Evolutionary conservation across 2,888 invertebrate genomes (phyloP).

Genomic region (Apodemia duryi): DNA sequence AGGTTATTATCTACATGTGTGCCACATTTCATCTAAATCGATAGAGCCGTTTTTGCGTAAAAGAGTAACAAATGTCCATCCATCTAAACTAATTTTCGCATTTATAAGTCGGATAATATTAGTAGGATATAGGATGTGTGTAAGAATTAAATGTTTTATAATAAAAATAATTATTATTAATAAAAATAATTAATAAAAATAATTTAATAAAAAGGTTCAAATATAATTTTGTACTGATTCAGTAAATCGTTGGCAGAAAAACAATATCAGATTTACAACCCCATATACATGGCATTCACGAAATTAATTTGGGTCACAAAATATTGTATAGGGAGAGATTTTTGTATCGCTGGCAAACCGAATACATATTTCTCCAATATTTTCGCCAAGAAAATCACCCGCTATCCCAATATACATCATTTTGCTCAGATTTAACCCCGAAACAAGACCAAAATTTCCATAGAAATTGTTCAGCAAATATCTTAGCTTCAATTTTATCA

Average conservation of each 20-base stretch:
- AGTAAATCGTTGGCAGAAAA: neutral
- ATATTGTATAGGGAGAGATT: slow-evolving; percentile 24
- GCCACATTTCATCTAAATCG: no score
- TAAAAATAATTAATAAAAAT: no score
- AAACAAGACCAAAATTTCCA: slow-evolving; percentile 75
- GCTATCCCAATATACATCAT: slow-evolving; percentile 60
- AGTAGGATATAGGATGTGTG: no score
- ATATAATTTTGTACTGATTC: neutral
- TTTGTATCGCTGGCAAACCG: slow-evolving; percentile 31
- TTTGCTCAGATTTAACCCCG: slow-evolving; percentile 67
- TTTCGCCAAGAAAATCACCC: slow-evolving; percentile 52
- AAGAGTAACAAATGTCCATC: no score
- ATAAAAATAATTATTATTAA: no score
- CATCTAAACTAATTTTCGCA: no score
- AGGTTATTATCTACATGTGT: no score
- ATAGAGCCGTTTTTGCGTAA: no score
- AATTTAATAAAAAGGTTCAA: neutral
- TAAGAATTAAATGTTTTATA: no score
- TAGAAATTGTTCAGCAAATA: slow-evolving; percentile 75
- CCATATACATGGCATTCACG: slow-evolving; percentile 12
- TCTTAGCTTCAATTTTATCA: slow-evolving; percentile 71
- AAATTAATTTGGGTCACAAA: slow-evolving; percentile 26
- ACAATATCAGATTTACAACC: neutral
- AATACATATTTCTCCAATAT: slow-evolving; percentile 41
- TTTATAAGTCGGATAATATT: no score